Percentiles rank a stretch among this genome's conserved stretches.
These are phyloP conservation scores for Melieria omissa DNA, from an alignment of 2,888 invertebrate species.

Conservation along the genomic window DNA sequence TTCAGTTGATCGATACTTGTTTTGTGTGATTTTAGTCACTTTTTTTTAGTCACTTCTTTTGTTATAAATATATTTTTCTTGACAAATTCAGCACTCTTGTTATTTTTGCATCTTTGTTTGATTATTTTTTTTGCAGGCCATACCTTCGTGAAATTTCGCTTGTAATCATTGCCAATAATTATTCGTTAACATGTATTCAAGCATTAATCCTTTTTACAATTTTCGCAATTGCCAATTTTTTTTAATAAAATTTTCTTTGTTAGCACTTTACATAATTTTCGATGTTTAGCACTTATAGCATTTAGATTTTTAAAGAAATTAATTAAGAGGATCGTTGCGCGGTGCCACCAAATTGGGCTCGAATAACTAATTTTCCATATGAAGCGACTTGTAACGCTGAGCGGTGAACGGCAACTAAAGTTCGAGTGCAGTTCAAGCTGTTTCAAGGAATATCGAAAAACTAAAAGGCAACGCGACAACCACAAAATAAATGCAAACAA, in stretches of 20 bases:
- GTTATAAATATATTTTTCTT: too few species aligned
- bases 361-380: constrained; percentile 17
- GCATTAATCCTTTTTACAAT: not conserved
- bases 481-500: constrained; percentile 46
- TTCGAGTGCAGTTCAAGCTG: constrained; percentile 53
- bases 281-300: not conserved
- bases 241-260: constrained; percentile 15
- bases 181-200: constrained; percentile 19
- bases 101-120: too few species aligned
- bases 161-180: constrained; percentile 12
- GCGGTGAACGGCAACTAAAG: constrained; percentile 65
- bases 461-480: constrained; percentile 55
- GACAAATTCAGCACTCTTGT: too few species aligned
- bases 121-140: too few species aligned
- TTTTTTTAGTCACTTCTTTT: too few species aligned
- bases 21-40: too few species aligned
- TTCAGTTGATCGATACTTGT: too few species aligned
- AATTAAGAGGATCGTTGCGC: constrained; percentile 44
- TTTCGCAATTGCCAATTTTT: constrained; percentile 8
- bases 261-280: not conserved
- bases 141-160: constrained; percentile 24
- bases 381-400: constrained; percentile 63
- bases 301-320: not conserved
- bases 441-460: constrained; percentile 47
- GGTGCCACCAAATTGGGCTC: constrained; percentile 34